A percentile compares a stretch with the other conserved stretches of the same genome.
Conservation (phyloP, 2,888 invertebrate genomes). For the Mesopsocus fuscifrons region DNA sequence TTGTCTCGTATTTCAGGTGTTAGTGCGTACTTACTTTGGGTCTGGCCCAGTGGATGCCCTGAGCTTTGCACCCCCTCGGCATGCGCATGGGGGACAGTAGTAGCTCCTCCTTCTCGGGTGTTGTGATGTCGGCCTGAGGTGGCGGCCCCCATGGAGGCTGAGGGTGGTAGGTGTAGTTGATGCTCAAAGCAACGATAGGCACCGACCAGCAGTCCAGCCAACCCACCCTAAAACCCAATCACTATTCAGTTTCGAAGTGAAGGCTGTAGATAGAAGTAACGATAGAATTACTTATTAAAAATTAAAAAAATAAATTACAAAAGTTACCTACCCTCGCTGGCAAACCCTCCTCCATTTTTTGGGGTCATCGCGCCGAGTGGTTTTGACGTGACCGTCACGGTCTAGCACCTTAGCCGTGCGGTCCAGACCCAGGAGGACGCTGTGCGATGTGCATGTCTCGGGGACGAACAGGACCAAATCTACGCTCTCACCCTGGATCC, state of each 20-base stretch:
- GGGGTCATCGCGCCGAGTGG: slow-evolving; percentile 32
- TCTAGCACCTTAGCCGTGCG: slow-evolving; percentile 74
- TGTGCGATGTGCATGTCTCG: slow-evolving; percentile 74
- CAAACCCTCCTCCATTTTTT: slow-evolving; percentile 71
- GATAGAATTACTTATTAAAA: slow-evolving; percentile 7
- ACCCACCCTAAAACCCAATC: slow-evolving; percentile 31
- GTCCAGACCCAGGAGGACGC: slow-evolving; percentile 64
- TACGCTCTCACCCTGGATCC: slow-evolving; percentile 89
- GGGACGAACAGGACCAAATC: slow-evolving; percentile 80
- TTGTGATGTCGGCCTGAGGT: slow-evolving; percentile 81
- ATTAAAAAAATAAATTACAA: slow-evolving; percentile 5
- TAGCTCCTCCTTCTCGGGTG: slow-evolving; percentile 87
- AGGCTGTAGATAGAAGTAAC: slow-evolving; percentile 8
- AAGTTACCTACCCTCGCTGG: slow-evolving; percentile 30
- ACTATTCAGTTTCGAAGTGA: slow-evolving; percentile 24
- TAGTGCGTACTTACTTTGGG: slow-evolving; percentile 20
- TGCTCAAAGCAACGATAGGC: slow-evolving; percentile 79
- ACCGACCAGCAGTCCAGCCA: slow-evolving; percentile 97
- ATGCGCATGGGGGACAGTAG: slow-evolving; percentile 81
- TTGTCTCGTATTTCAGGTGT: too few relatives aligned
- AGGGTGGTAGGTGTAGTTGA: slow-evolving; percentile 83
- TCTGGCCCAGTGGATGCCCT: slow-evolving; percentile 43
- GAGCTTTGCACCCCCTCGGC: slow-evolving; percentile 54
- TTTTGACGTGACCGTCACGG: slow-evolving; percentile 42
- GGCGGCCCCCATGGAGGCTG: slow-evolving; percentile 73